These are phyloP conservation scores for Heliconius charithonia DNA, from an alignment of 2,888 invertebrate species.

Conservation along the genomic window DNA sequence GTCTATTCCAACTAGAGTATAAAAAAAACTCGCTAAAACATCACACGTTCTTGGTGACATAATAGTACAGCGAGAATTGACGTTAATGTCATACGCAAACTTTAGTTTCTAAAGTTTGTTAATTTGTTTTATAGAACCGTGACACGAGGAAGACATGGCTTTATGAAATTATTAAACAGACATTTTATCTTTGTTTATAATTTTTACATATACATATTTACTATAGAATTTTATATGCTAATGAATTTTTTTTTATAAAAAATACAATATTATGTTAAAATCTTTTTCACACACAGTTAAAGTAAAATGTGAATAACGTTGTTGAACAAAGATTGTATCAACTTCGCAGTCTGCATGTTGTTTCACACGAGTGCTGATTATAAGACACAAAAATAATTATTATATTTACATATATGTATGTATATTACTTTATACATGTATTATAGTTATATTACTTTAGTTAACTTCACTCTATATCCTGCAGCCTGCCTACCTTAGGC, in stretches of 20 bases:
- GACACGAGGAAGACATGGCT: neutral
- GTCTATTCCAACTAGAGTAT: no score
- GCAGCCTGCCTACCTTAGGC: neutral
- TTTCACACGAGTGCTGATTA: neutral
- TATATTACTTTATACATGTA: no score
- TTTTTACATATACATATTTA: neutral
- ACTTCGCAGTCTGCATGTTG: neutral
- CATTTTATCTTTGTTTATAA: neutral
- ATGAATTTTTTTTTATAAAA: neutral
- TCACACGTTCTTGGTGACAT: neutral
- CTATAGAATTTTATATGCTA: neutral
- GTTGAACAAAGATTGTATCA: neutral
- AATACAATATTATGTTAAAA: neutral
- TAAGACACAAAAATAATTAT: neutral
- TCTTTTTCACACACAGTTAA: neutral
- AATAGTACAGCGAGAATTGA: constrained; percentile 4
- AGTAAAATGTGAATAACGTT: neutral
- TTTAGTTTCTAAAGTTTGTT: neutral
- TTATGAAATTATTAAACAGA: constrained; percentile 2
- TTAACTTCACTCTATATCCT: neutral
- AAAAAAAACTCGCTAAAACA: neutral
- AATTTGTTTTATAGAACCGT: constrained; percentile 3
- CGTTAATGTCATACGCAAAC: neutral
- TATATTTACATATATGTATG: no score
- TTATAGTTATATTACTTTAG: no score